Evolutionary conservation across 2,797 vertebrate species (phyloP), one percentile per base, ranked within the genome.

Genomic region (Coregonus sp.): DNA sequence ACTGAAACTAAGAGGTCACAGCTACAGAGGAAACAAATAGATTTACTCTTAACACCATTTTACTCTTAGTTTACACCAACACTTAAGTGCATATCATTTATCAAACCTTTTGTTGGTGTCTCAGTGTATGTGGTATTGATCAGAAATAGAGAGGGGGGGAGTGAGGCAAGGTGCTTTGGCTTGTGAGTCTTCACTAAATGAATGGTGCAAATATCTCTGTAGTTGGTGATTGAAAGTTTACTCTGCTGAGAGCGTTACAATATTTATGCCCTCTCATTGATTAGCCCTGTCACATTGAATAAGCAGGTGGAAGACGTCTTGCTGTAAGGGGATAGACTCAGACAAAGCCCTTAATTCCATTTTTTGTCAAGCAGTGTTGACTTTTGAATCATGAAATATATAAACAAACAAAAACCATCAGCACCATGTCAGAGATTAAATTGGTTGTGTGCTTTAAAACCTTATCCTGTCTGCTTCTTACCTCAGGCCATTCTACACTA

Each of bases 231-330:
- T 16, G 75, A 71, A 66, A 87, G 83, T 90, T 90, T 88, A 80
- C 88, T 82, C 78, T 68, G 70, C 37, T 88, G 86, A 90, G 88
- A 89, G 81, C 75, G 1, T 33, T 16, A 9, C 75, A 71, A 56
- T n/a, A 80, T 84, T 83, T 82, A n/a, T 72, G 76, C 29, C n/a
- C 70, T 74, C 82, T 81, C 82, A 85, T 81, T 87, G 81, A 90
- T 86, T 86, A 81, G 78, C 72, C 52, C 56, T 72, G 78, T 33
- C 71, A 75, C 75, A 31, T 37, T 72, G 66, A 81, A 80, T 66
- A 67, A 80, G 83, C 81, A 85, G 78, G 80, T 83, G 85, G 84
- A 87, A 81, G 80, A 73, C 6, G 52, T 76, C 80, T 82, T 31
- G 35, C 72, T 50, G 78, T 52, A 61, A 82, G 77, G 18, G 74